Base-by-base conservation (phyloP, 2,888 invertebrate species). In the Sarcophaga variegata region DNA sequence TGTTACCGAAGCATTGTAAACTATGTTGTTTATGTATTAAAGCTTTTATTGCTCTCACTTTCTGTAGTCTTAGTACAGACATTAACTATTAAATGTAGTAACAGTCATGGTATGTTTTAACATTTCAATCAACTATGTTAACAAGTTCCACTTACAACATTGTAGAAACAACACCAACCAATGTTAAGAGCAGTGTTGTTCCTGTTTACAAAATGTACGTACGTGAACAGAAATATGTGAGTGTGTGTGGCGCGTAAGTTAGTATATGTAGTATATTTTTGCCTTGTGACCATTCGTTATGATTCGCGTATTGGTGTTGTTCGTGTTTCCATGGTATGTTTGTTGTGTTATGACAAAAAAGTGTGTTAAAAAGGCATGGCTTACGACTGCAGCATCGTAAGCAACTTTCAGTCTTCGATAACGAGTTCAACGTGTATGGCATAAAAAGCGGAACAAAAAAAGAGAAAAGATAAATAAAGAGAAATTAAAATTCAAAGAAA, bases 361-460 rank as follows among this genome's bases (percentile, higher is more conserved):
- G 45, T 80, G 72, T 76, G 80, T 86, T 66, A 71, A 64, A 70
- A 80, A 84, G 83, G 79, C 81, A 82, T 72, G 81, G 74, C 76
- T 82, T 81, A 84, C 84, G 87, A 87, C 84, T 63, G 60, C 81
- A 87, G 87, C 84, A 87, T 87, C 87, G 87, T 76, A 71, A 82
- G 49, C 71, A 79, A 59, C 76, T 76, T 84, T 86, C 79, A 88
- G 88, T 88, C 87, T 88, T 83, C 81, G 83, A 88, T 83, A 81
- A 82, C 86, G 88, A 88, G 81, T 86, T 86, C 86, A 86, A 81
- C 83, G 83, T 82, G 83, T 69, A 84, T 81, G 81, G 69, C 81
- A 72, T 76, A 81, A 84, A 81, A 84, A 82, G 81, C 88, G 88
- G 88, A 83, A 78, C 54, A 84, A 72, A 62, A 85, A 74, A 59